Evolutionary conservation across 2,888 invertebrate genomes (phyloP).

Genomic region (Ophraella communa): DNA sequence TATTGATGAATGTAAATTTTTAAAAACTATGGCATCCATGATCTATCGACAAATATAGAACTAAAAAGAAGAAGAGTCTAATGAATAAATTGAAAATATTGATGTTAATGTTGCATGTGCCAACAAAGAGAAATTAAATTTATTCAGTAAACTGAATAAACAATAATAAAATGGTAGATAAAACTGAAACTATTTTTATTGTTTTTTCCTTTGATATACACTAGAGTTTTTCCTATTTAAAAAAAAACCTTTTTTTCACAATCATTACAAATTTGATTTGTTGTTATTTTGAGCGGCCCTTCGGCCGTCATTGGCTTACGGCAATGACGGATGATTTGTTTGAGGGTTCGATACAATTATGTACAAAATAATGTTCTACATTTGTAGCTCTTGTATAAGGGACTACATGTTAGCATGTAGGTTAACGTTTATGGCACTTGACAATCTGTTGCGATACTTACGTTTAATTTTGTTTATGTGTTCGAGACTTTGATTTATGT

Average conservation of each 20-base stretch:
- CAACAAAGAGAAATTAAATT: no score
- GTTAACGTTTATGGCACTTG: slow-evolving; percentile 45
- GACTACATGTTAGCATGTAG: slow-evolving; percentile 36
- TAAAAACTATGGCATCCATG: no score
- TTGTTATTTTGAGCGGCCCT: neutral
- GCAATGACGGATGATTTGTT: slow-evolving; percentile 17
- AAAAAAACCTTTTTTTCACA: neutral
- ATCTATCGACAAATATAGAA: no score
- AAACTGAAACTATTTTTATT: no score
- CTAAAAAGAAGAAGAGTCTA: no score
- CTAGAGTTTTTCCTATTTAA: no score
- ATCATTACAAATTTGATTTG: neutral
- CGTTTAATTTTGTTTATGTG: slow-evolving; percentile 45
- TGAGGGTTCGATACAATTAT: slow-evolving; percentile 31
- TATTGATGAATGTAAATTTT: no score
- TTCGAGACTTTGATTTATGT: slow-evolving; percentile 29
- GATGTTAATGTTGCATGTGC: no score
- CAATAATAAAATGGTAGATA: no score
- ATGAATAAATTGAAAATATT: no score
- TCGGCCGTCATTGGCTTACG: neutral
- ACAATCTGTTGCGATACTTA: slow-evolving; percentile 49
- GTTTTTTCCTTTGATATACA: no score
- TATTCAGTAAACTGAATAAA: no score
- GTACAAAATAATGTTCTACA: slow-evolving; percentile 45
- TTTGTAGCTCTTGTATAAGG: slow-evolving; percentile 46